These are phyloP conservation scores for Protophormia terraenovae DNA, from an alignment of 2,888 invertebrate genomes.

Conservation along the genomic window DNA sequence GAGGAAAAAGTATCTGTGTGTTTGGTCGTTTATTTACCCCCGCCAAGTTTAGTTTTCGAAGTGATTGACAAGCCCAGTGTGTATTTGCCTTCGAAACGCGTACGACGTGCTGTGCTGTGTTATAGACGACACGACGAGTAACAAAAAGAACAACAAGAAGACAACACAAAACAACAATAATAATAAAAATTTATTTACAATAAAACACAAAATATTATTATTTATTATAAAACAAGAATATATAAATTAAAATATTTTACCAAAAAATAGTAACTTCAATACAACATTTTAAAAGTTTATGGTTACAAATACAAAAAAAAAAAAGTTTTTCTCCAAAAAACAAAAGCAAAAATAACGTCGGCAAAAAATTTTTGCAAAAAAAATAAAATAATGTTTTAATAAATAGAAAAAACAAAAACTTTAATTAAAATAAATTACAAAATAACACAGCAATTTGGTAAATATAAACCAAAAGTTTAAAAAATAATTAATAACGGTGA, in stretches of 20 bases:
- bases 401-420: neutral
- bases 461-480: neutral
- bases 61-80: slow-evolving; percentile 82
- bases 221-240: slow-evolving; percentile 42
- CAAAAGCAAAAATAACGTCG: slow-evolving; percentile 59
- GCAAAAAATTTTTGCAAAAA: slow-evolving; percentile 48
- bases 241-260: slow-evolving; percentile 29
- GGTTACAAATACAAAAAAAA: neutral
- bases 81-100: slow-evolving; percentile 82
- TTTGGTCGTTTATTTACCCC: slow-evolving; percentile 74
- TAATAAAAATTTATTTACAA: slow-evolving; percentile 62
- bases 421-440: neutral
- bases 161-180: slow-evolving; percentile 67
- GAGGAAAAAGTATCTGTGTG: slow-evolving; percentile 66
- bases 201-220: slow-evolving; percentile 34
- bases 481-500: slow-evolving; percentile 36
- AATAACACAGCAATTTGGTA: slow-evolving; percentile 59
- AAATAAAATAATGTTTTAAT: slow-evolving; percentile 25
- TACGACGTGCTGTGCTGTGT: slow-evolving; percentile 80
- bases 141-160: slow-evolving; percentile 67
- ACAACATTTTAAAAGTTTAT: slow-evolving; percentile 1
- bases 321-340: neutral
- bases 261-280: neutral
- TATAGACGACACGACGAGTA: slow-evolving; percentile 70
- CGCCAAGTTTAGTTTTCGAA: slow-evolving; percentile 78